phyloP scores from a whole-genome alignment of 2,888 invertebrate species.

The Odontocolon sp. region DNA sequence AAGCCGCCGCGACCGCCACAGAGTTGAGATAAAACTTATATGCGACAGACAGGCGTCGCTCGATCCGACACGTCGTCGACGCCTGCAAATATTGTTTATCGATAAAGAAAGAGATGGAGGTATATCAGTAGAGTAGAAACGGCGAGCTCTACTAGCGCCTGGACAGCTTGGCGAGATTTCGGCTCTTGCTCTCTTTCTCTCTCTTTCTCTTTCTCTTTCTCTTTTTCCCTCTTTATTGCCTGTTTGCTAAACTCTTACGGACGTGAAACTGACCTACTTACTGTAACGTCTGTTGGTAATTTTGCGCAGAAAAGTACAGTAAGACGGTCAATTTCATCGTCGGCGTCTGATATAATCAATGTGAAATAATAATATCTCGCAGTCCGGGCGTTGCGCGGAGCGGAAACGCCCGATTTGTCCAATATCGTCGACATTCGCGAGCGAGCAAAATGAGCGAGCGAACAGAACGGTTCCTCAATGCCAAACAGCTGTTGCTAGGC shows the following conservation, averaged over 20 bases:
- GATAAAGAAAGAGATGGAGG: slow-evolving; percentile 30
- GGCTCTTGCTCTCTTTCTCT: not conserved
- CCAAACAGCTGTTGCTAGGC: slow-evolving; percentile 76
- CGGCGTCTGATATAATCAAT: too few species aligned
- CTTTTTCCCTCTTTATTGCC: not conserved
- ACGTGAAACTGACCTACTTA: too few species aligned
- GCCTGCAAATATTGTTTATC: slow-evolving; percentile 55
- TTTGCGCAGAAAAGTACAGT: too few species aligned
- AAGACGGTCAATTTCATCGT: too few species aligned
- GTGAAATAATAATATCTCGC: not conserved
- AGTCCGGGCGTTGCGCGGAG: too few species aligned
- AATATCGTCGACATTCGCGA: not conserved
- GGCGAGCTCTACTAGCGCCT: not conserved
- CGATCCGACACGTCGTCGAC: slow-evolving; percentile 49
- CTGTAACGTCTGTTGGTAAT: too few species aligned
- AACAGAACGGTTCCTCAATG: slow-evolving; percentile 62
- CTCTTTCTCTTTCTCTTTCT: not conserved
- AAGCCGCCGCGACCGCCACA: slow-evolving; percentile 11
- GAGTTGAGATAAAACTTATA: slow-evolving; percentile 29
- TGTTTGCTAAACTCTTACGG: not conserved
- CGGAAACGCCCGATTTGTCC: too few species aligned
- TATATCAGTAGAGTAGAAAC: not conserved
- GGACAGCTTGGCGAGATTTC: slow-evolving; percentile 31
- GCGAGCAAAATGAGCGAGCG: not conserved
- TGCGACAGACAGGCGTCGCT: slow-evolving; percentile 51